Percentiles rank a stretch among this genome's conserved stretches.
phyloP scores from a whole-genome alignment of 1,140 invertebrate genomes.

The Drosophila sulfurigaster region DNA sequence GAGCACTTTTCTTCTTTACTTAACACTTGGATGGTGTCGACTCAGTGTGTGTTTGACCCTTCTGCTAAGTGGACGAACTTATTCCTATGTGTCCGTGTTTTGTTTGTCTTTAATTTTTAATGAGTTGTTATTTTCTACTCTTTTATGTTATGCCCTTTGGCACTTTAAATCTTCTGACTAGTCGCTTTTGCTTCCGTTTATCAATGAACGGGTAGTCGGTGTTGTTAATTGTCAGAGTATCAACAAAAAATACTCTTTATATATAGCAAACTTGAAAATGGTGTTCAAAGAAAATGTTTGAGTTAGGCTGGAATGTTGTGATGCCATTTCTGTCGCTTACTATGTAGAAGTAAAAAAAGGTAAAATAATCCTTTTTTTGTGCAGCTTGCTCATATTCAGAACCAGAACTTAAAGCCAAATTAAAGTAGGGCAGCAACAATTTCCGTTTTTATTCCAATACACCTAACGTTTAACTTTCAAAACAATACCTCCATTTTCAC shows the following conservation, averaged over 20 bases:
- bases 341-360: too few relatives aligned
- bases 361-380: neutral
- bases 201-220: neutral
- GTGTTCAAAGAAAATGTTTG: neutral
- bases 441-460: conserved; percentile 44
- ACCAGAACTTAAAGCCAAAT: conserved; percentile 48
- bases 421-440: conserved; percentile 54
- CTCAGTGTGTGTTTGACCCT: conserved; percentile 16
- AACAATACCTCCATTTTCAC: conserved; percentile 78
- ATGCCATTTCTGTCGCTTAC: neutral
- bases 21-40: conserved; percentile 64
- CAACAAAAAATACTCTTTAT: neutral
- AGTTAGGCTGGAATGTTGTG: neutral
- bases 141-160: conserved; percentile 55
- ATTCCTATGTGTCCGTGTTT: conserved; percentile 33
- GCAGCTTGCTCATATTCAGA: neutral
- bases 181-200: conserved; percentile 27
- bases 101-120: conserved; percentile 76
- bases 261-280: neutral
- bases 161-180: conserved; percentile 56
- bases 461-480: conserved; percentile 26
- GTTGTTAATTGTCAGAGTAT: conserved; percentile 8
- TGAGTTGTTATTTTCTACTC: conserved; percentile 79
- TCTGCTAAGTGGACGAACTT: conserved; percentile 3
- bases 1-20: conserved; percentile 71